These are phyloP conservation scores for Mastomys natalensis DNA, from an alignment of 2,113 vertebrate species.

Conservation along the genomic window DNA sequence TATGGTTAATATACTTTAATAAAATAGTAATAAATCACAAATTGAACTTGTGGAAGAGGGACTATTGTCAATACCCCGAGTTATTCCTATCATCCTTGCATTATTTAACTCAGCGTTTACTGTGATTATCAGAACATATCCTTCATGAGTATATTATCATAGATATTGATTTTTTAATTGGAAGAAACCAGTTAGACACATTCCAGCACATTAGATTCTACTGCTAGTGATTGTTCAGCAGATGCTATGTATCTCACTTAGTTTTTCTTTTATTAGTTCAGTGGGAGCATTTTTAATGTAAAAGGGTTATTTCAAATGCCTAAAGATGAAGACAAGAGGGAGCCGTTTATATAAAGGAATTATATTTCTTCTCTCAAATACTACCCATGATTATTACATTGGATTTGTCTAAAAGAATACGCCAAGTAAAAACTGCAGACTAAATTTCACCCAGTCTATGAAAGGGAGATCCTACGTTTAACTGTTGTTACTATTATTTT, in stretches of 20 bases:
- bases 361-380: conserved; percentile 41
- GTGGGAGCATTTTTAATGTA: conserved; percentile 2
- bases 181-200: conserved; percentile 38
- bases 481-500: conserved; percentile 11
- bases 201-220: conserved; percentile 4
- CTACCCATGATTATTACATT: conserved; percentile 28
- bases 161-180: not conserved
- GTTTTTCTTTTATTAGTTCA: conserved; percentile 24
- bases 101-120: not conserved
- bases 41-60: not conserved
- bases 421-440: conserved; percentile 27
- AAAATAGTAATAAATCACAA: not conserved
- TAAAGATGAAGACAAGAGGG: conserved; percentile 52
- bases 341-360: conserved; percentile 15
- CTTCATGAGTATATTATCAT: not conserved
- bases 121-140: not conserved
- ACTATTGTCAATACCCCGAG: conserved; percentile 15
- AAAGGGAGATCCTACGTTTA: conserved; percentile 31
- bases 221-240: not conserved
- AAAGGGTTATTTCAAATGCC: conserved; percentile 32
- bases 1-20: not conserved
- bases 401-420: not conserved
- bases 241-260: not conserved
- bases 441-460: not conserved
- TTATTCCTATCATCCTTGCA: not conserved